These are phyloP conservation scores for Gobionotothen gibberifrons DNA, from an alignment of 2,797 vertebrate species.

Conservation along the genomic window DNA sequence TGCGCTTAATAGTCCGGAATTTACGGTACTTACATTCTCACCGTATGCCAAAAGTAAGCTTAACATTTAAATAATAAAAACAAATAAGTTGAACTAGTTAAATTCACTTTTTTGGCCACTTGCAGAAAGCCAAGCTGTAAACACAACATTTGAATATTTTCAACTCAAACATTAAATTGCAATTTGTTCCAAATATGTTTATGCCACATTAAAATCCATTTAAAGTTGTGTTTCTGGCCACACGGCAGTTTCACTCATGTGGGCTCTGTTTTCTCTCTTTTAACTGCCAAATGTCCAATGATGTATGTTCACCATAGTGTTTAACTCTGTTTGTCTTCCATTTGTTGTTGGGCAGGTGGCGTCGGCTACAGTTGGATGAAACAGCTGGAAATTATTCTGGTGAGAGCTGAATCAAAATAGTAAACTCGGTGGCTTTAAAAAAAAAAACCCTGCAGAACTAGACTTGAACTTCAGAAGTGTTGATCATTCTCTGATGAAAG, in stretches of 20 bases:
- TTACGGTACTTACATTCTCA: no score
- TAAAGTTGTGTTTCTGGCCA: background rate
- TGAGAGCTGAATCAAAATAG: background rate
- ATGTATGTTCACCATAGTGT: background rate
- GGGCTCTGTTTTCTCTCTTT: background rate
- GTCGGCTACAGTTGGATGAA: background rate
- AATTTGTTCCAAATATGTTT: background rate
- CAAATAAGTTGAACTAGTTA: background rate
- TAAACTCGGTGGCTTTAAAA: background rate
- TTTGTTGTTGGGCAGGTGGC: background rate
- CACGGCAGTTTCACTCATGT: background rate
- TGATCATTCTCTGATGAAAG: conserved; percentile 1
- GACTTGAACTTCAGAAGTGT: conserved; percentile 5
- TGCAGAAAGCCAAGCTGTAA: background rate
- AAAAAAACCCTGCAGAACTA: no score
- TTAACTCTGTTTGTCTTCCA: background rate
- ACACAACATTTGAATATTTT: background rate
- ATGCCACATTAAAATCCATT: background rate
- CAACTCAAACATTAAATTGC: background rate
- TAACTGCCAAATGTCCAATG: background rate
- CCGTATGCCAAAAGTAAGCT: background rate
- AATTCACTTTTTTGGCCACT: no score
- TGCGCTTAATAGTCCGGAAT: no score
- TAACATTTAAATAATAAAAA: background rate
- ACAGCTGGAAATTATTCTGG: background rate